phyloP scores from a whole-genome alignment of 2,888 invertebrate species.

The Cosmorhoe ocellata region DNA sequence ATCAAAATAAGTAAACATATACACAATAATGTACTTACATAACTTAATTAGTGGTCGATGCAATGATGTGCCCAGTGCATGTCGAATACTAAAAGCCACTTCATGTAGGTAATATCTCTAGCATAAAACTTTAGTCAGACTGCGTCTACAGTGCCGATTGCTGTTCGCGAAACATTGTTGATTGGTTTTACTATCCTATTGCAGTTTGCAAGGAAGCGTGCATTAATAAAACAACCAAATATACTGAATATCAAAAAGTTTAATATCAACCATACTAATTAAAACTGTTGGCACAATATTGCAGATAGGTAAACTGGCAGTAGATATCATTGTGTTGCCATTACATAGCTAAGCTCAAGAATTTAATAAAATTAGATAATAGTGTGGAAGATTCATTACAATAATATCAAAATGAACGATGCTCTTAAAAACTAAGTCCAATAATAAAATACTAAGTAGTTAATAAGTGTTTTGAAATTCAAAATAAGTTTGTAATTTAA shows the following conservation, averaged over 20 bases:
- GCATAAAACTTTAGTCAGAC: neutral
- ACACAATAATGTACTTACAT: neutral
- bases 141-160: neutral
- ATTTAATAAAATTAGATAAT: constrained; percentile 29
- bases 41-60: neutral
- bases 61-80: neutral
- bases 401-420: constrained; percentile 27
- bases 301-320: constrained; percentile 52
- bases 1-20: no score
- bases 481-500: no score
- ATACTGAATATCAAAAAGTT: constrained; percentile 70
- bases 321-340: constrained; percentile 36
- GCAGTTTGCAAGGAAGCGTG: constrained; percentile 30
- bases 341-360: constrained; percentile 48
- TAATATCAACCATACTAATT: constrained; percentile 72
- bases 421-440: constrained; percentile 29
- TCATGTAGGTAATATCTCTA: neutral
- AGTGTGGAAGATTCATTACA: constrained; percentile 23
- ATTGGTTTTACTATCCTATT: neutral
- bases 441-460: constrained; percentile 18
- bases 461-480: constrained; percentile 23
- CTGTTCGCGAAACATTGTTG: neutral
- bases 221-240: constrained; percentile 43
- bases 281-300: constrained; percentile 73
- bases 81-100: neutral